Base-by-base conservation (phyloP, 2,113 vertebrate species). In the Cebus imitator region DNA sequence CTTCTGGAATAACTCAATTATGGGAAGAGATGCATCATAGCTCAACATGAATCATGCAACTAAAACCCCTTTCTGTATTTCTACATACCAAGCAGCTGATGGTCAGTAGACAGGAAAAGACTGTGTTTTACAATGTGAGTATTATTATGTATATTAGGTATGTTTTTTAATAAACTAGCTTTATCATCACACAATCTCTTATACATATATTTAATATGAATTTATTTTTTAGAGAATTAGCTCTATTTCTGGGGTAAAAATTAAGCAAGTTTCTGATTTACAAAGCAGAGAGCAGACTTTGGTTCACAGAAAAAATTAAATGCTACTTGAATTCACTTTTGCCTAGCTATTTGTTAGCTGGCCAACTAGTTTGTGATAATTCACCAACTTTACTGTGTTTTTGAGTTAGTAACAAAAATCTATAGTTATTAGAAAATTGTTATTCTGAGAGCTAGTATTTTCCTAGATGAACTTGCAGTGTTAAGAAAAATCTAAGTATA, bases 1-100 rank as follows among this genome's bases (percentile, higher is more conserved):
- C 32, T 68, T 76, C 20, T 79, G 35, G 23, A 89, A 78, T 95
- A 90, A 86, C 79, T 97, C n/a, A 82, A 83, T 80, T 64, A 80
- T 8, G 6, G 50, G n/a, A 25, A 87, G 0, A 78, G 35, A 58
- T 83, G 17, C 32, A 73, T 73, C 61, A 70, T 0, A 68, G 55
- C 8, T 45, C 32, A 83, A 94, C n/a, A 58, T 84, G 72, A 94
- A 84, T 75, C 57, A 73, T 30, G 7, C 20, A 87, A 76, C 7
- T 92, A 88, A 93, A 91, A 89, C 30, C 6, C 43, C 52, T 45
- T 64, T 64, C 50, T 93, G 45, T 32, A 73, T 48, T 70, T 52
- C 61, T 61, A 78, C n/a, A 58, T 35, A 90, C 58, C 52, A 55
- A 40, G 23, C 35, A 64, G 50, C 21, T 9, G 2, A 66, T 73